Base-by-base conservation (phyloP, 2,888 invertebrate species). In the Adelognathus sp. region DNA sequence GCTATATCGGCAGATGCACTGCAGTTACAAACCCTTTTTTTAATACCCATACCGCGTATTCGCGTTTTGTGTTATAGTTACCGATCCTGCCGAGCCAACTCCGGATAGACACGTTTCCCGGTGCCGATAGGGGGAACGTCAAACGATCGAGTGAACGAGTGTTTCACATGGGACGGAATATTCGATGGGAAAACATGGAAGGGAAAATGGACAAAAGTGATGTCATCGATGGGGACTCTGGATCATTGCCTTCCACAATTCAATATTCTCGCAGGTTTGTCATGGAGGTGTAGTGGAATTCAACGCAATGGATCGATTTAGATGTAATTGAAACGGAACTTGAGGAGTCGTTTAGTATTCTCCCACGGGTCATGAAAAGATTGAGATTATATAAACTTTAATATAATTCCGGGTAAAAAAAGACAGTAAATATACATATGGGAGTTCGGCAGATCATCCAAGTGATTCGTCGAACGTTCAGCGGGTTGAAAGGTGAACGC, bases 21-120 rank as follows among this genome's bases (percentile, higher is more conserved):
- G 61, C 70, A 70, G 74, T 74, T 54, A 74, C 69, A 73, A 29
- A 27, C 3, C 46, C 58, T 73, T 74, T 78, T 74, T 75, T 75
- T 60, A 61, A 71, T 75, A 61, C 52, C 64, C 41, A 21, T 18
- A n/a, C n/a, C n/a, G 24, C 61, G 61, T 36, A 27, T 64, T 60
- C 36, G 29, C 11, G 29, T 46, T 72, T 67, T 76, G 61, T 75
- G 60, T 41, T 56, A 54, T 61, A 39, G 44, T 6, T 64, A 36
- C 36, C 54, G n/a, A 21, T 21, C 44, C 50, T n/a, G n/a, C 41
- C 41, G 36, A 33, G 16, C 36, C 54, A 18, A 14, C 54, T 46
- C 31, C 36, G 56, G 70, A 71, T 70, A 73, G 66, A 69, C 56
- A 58, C 63, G 73, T 74, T 78, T 74, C 11, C 70, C 39, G 41